Evolutionary conservation across 2,797 vertebrate genomes (phyloP).

Genomic region (Poeciliopsis paucimaculata): DNA sequence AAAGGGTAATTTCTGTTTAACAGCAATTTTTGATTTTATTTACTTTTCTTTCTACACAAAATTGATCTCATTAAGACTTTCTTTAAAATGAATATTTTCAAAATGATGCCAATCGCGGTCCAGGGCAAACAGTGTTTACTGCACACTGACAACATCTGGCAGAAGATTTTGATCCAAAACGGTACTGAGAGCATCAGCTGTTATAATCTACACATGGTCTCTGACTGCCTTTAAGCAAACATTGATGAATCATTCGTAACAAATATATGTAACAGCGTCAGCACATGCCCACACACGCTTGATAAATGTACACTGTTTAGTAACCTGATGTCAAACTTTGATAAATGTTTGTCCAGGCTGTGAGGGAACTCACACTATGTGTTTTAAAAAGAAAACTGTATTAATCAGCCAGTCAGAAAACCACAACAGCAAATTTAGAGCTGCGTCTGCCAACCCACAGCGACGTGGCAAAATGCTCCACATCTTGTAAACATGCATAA

Average conservation of each 20-base stretch:
- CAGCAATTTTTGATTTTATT: constrained; percentile 1
- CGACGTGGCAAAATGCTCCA: not conserved
- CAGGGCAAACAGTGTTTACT: constrained; percentile 29
- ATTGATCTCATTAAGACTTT: not conserved
- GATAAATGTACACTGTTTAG: not conserved
- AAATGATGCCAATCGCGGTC: constrained; percentile 30
- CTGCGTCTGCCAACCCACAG: not conserved
- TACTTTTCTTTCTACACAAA: not conserved
- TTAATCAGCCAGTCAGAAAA: not conserved
- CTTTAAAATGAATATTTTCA: not conserved
- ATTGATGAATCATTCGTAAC: not conserved
- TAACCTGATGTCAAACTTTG: not conserved
- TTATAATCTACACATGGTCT: constrained; percentile 48
- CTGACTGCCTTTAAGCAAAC: constrained; percentile 27
- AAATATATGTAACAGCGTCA: not conserved
- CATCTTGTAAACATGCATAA: constrained; percentile 3
- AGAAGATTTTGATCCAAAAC: constrained; percentile 39
- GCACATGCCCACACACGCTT: not conserved
- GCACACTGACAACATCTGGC: constrained; percentile 48
- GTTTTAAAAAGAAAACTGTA: not conserved
- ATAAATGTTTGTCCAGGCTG: too few relatives aligned
- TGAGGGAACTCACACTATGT: not conserved
- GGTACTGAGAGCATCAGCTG: constrained; percentile 70
- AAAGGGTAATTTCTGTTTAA: not conserved
- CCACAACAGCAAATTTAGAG: not conserved